A percentile compares a stretch with the other conserved stretches of the same genome.
Conservation (phyloP, 2,797 vertebrate genomes). For the Prunella strophiata region DNA sequence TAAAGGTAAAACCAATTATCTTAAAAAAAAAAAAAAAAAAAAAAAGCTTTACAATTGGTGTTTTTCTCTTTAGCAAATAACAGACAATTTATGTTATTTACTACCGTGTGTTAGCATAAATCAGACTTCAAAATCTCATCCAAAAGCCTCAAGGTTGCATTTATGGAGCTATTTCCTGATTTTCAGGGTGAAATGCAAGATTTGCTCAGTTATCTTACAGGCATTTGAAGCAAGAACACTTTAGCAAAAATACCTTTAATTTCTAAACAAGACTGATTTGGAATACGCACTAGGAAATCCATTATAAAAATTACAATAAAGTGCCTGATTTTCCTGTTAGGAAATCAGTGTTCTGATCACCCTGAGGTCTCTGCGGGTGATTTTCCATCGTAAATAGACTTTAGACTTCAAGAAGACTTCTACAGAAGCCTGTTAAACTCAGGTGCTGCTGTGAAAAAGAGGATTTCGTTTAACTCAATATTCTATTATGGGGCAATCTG, state of each 20-base stretch:
- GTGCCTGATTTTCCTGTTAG: background rate
- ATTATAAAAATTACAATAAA: conserved; percentile 35
- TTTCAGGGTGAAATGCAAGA: conserved; percentile 1
- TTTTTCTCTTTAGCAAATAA: conserved; percentile 26
- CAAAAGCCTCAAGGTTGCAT: background rate
- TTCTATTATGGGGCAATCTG: background rate
- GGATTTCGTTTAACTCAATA: background rate
- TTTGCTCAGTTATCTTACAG: background rate
- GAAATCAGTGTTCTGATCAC: background rate
- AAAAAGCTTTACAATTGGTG: background rate
- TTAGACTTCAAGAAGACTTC: background rate
- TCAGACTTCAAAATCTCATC: background rate
- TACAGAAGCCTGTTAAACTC: background rate
- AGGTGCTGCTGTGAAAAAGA: background rate
- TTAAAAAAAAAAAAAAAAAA: no score
- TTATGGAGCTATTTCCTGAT: conserved; percentile 7
- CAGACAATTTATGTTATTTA: conserved; percentile 30
- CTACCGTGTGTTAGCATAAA: background rate
- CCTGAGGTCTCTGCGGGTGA: background rate
- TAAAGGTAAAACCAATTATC: background rate
- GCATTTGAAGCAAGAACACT: conserved; percentile 4
- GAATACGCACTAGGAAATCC: background rate
- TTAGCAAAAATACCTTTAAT: conserved; percentile 19
- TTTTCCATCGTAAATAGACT: background rate
- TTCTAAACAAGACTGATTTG: background rate